These are phyloP conservation scores for Neuroterus valhalla DNA, from an alignment of 1,140 invertebrate species.

Conservation along the genomic window DNA sequence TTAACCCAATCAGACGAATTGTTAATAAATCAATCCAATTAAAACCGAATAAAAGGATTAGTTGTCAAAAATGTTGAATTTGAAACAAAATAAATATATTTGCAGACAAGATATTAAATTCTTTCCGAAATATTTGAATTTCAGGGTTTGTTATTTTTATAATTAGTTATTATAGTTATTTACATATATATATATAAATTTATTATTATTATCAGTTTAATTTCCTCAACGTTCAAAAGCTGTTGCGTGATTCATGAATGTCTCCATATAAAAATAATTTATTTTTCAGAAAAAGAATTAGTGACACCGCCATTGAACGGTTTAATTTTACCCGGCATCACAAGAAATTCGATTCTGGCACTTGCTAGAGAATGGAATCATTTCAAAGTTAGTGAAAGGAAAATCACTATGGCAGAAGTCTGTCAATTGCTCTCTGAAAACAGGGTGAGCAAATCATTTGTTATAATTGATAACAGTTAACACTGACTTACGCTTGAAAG, in stretches of 20 bases:
- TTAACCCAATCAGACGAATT: no score
- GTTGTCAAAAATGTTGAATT: no score
- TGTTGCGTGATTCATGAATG: background rate
- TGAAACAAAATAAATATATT: no score
- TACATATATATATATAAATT: no score
- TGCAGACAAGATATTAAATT: no score
- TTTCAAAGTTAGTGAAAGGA: slow-evolving; percentile 88
- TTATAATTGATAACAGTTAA: slow-evolving; percentile 39
- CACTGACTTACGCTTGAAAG: no score
- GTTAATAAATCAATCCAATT: no score
- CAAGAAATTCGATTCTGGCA: slow-evolving; percentile 89
- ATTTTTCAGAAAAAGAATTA: slow-evolving; percentile 88
- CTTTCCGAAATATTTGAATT: no score
- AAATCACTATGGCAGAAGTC: slow-evolving; percentile 91
- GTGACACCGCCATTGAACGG: slow-evolving; percentile 94
- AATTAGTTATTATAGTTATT: no score
- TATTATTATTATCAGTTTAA: slow-evolving; percentile 9
- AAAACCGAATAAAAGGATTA: no score
- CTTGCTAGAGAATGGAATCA: slow-evolving; percentile 90
- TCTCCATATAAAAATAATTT: background rate
- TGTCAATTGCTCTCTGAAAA: slow-evolving; percentile 84
- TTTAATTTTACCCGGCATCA: slow-evolving; percentile 95
- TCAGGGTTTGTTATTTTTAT: no score
- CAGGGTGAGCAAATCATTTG: slow-evolving; percentile 82
- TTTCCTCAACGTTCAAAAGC: background rate